phyloP scores from a whole-genome alignment of 2,113 vertebrate species.

The Semnornis frantzii region DNA sequence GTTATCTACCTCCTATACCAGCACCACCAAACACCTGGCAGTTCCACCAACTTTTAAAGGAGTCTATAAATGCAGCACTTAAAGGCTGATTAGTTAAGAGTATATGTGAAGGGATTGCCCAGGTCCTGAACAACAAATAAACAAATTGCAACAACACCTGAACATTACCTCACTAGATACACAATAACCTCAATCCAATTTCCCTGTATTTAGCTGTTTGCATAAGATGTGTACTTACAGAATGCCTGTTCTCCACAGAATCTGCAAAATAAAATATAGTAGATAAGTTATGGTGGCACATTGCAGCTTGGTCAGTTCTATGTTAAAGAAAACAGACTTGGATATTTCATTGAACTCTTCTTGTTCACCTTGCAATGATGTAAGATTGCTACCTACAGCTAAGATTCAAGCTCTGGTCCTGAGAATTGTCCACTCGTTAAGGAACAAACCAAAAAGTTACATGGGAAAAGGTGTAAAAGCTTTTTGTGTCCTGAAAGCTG shows the following conservation, averaged over 20 bases:
- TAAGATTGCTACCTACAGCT: background rate
- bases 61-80: background rate
- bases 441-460: background rate
- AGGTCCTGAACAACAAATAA: background rate
- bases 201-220: background rate
- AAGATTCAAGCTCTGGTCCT: background rate
- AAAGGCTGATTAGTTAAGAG: background rate
- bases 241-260: constrained; percentile 72
- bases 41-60: background rate
- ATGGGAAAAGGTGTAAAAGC: background rate
- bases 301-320: background rate
- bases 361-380: background rate
- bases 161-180: background rate
- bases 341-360: background rate
- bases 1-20: background rate
- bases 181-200: background rate
- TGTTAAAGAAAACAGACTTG: background rate
- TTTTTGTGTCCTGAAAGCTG: background rate
- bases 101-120: background rate
- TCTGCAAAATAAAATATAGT: constrained; percentile 73
- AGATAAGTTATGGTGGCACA: background rate
- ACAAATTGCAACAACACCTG: background rate
- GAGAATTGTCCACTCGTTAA: background rate
- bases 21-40: background rate
- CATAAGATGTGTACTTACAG: constrained; percentile 70